Conservation (phyloP, 2,113 vertebrate species). For the Tragelaphus strepsiceros region DNA sequence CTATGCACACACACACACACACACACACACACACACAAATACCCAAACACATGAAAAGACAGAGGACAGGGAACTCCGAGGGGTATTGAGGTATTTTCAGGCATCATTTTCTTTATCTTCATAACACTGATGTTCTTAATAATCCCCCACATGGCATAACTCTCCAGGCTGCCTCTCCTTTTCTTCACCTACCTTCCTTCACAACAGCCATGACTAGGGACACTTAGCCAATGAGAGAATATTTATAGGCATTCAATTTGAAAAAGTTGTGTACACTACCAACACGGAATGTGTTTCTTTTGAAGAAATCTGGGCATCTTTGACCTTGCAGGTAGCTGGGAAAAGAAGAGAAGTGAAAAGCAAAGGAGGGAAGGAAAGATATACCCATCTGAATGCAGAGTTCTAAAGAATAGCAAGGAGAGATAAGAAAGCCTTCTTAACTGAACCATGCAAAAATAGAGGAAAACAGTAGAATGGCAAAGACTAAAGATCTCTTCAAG, state of each 20-base stretch:
- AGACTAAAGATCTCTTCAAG: background rate
- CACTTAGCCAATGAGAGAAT: background rate
- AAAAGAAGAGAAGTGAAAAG: background rate
- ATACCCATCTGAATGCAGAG: background rate
- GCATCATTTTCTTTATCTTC: accelerated
- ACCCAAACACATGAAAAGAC: background rate
- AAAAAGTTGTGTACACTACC: background rate
- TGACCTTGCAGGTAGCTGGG: background rate
- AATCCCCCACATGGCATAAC: accelerated
- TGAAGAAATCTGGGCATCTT: background rate
- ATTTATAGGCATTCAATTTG: background rate
- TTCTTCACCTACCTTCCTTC: background rate
- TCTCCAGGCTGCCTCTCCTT: background rate
- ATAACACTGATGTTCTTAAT: background rate
- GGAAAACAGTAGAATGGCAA: background rate
- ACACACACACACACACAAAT: background rate
- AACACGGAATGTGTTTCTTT: background rate
- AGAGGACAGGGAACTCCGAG: background rate
- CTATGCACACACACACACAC: background rate
- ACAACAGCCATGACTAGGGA: background rate
- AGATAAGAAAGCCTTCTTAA: background rate
- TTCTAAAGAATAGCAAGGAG: background rate
- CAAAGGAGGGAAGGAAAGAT: background rate
- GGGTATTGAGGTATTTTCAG: background rate
- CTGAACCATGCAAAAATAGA: background rate